Evolutionary conservation across 1,140 invertebrate species (phyloP), one percentile per base, ranked within the genome.

Genomic region (Zophobas atratus): DNA sequence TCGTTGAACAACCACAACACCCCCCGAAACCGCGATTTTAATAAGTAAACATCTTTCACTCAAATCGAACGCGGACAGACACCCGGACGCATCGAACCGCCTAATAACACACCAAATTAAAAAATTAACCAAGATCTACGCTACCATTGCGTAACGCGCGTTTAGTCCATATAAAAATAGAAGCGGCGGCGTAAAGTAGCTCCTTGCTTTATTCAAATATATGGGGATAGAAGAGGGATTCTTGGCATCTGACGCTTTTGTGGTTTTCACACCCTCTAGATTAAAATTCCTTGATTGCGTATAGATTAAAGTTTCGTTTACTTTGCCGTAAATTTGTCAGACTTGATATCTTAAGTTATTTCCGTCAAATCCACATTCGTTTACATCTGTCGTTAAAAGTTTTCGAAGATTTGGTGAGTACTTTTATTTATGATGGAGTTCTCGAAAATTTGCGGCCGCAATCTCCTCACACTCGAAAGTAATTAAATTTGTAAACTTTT

Each of bases 231-330:
- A 36, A 67, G 39, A 5, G 6, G 39, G 38, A 60, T 36, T 63
- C 38, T 63, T 41, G 60, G 20, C 8, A 67, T 39, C 6, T 4
- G 36, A 20, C 51, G 57, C 38, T 41, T 67, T 67, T 43, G 38
- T 43, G 38, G 39, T 43, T 43, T 67, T 67, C 60, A 48, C 60
- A 67, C 36, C 39, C n/a, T 38, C 39, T 67, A 67, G 60, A 67
- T 67, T 67, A 67, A 43, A 67, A 67, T 39, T 67, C 60, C 38
- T 67, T 67, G 8, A 67, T 67, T 67, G 60, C 36, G 57, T 67
- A 67, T 67, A 43, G 60, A 41, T 60, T 67, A 6, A 38, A 41
- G 36, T 39, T 63, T 63, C 8, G 57, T 63, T 63, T 63, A 43
- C 60, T 67, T 67, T 67, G 20, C 8, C 43, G 57, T 63, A 38